These are phyloP conservation scores for Coptodon rendalli DNA, from an alignment of 2,113 vertebrate genomes.

Conservation along the genomic window DNA sequence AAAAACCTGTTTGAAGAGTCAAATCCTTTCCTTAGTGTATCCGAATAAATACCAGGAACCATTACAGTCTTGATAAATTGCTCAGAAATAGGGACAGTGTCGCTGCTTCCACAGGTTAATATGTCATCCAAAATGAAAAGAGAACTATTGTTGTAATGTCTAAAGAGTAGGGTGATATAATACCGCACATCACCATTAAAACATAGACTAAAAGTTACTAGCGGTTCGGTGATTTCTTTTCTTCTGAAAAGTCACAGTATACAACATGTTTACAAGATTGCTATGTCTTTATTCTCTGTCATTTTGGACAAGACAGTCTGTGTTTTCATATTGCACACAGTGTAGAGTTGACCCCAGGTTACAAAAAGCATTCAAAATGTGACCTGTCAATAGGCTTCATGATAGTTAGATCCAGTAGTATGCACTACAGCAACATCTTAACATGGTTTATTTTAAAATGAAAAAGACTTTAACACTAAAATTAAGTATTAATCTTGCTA, in stretches of 20 bases:
- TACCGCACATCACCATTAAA: background rate
- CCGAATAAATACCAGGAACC: background rate
- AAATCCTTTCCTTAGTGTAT: background rate
- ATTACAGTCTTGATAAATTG: background rate
- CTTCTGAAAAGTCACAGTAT: background rate
- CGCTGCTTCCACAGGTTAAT: background rate
- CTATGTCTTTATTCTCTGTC: background rate
- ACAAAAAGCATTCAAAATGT: background rate
- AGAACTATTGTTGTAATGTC: background rate
- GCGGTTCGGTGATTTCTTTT: background rate
- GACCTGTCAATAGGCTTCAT: background rate
- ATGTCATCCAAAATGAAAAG: background rate
- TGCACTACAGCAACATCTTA: background rate
- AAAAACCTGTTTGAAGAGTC: background rate
- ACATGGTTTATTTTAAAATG: background rate
- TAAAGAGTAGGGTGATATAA: background rate
- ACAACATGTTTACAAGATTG: background rate
- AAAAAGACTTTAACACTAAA: background rate
- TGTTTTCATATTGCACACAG: background rate
- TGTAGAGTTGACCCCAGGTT: background rate
- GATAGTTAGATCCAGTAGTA: background rate
- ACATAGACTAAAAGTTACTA: background rate
- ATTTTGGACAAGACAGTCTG: background rate
- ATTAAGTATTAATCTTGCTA: background rate
- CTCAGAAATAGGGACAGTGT: background rate